Conservation (phyloP, 1,140 invertebrate genomes). For the Coptotermes formosanus region DNA sequence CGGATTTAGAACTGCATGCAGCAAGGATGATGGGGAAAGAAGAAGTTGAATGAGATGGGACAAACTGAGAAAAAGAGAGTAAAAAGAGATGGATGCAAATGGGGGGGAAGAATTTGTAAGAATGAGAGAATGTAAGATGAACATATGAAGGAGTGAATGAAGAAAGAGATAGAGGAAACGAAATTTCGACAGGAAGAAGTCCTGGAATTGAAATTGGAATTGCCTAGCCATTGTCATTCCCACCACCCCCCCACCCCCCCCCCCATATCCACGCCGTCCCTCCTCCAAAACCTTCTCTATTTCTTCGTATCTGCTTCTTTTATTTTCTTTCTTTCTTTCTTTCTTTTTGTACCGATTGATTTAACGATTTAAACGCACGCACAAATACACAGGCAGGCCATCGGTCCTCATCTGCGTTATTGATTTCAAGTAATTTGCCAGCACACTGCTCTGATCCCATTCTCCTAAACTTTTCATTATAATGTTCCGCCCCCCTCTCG, state of each 20-base stretch:
- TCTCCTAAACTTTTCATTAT: conserved; percentile 3
- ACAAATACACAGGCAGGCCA: background rate
- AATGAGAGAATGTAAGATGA: conserved; percentile 9
- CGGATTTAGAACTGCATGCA: conserved; percentile 26
- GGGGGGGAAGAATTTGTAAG: background rate
- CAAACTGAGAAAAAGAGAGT: background rate
- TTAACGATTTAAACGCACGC: conserved; percentile 17
- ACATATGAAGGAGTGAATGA: conserved; percentile 4
- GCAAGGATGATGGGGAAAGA: conserved; percentile 2
- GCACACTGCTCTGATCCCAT: background rate
- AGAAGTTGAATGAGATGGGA: background rate
- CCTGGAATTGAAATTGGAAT: conserved; percentile 33
- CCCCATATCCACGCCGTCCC: background rate
- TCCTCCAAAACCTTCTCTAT: background rate
- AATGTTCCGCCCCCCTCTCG: background rate
- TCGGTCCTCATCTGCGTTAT: conserved; percentile 1
- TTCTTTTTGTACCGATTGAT: conserved; percentile 6
- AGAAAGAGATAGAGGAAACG: background rate
- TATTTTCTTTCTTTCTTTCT: background rate
- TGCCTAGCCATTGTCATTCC: conserved; percentile 33
- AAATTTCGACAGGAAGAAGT: conserved; percentile 2
- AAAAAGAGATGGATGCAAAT: conserved; percentile 10
- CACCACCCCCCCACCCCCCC: background rate
- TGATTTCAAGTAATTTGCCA: conserved; percentile 7
- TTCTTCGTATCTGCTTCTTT: conserved; percentile 16